Conservation (phyloP, 2,113 vertebrate species). For the Leptodactylus fuscus region DNA sequence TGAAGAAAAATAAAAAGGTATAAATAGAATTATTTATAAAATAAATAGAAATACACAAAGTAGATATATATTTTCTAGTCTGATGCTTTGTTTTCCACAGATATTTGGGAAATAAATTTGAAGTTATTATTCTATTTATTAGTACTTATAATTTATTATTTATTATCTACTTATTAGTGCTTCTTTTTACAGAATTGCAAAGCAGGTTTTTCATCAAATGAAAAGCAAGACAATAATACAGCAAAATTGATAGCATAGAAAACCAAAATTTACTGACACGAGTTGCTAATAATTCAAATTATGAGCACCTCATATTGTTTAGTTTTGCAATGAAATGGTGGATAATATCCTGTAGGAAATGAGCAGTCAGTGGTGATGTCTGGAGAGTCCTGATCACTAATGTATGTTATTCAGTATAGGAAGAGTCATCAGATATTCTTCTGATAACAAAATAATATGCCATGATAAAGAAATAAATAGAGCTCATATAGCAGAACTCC, state of each 20-base stretch:
- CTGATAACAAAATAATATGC: constrained; percentile 56
- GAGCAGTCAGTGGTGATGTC: constrained; percentile 50
- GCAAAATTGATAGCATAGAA: neutral
- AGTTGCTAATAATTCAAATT: constrained; percentile 28
- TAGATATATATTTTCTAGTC: too few species aligned
- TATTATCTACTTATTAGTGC: too few species aligned
- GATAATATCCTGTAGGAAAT: constrained; percentile 19
- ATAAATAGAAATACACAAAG: too few species aligned
- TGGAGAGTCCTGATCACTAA: constrained; percentile 18
- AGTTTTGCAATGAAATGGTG: constrained; percentile 19
- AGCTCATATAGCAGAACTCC: constrained; percentile 20
- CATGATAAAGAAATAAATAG: constrained; percentile 44
- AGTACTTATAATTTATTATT: neutral
- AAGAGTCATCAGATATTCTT: constrained; percentile 44
- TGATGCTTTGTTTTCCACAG: neutral
- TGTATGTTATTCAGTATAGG: constrained; percentile 50
- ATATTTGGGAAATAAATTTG: neutral
- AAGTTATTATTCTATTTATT: neutral
- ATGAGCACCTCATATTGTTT: constrained; percentile 22
- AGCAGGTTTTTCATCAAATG: neutral
- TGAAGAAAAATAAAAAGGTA: too few species aligned
- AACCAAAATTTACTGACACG: constrained; percentile 14
- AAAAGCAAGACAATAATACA: constrained; percentile 8
- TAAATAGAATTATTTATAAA: too few species aligned
- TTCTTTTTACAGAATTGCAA: neutral